phyloP scores from a whole-genome alignment of 2,888 invertebrate genomes.

The Plebejus melissa region DNA sequence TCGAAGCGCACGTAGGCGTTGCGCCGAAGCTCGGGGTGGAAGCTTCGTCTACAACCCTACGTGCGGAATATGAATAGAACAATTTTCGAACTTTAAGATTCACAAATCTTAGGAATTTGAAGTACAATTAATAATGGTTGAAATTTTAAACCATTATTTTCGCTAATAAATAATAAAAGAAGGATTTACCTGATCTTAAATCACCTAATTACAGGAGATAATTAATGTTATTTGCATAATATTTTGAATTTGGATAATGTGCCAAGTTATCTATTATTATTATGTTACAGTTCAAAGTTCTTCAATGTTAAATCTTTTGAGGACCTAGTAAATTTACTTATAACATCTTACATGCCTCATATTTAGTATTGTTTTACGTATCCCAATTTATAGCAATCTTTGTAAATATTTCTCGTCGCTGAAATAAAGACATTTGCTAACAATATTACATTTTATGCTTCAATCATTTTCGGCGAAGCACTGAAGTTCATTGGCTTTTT shows the following conservation, averaged over 20 bases:
- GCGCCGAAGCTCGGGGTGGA: conserved; percentile 6
- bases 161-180: no score
- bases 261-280: neutral
- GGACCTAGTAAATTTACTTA: neutral
- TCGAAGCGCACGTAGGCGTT: neutral
- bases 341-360: neutral
- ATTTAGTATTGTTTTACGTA: neutral
- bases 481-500: conserved; percentile 1
- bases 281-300: no score
- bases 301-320: neutral
- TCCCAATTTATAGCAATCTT: neutral
- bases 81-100: neutral
- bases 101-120: neutral
- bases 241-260: no score
- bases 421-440: neutral
- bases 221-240: neutral
- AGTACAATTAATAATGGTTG: no score
- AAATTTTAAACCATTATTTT: no score
- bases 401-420: conserved; percentile 2
- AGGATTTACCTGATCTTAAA: neutral
- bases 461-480: neutral
- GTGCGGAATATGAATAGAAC: neutral
- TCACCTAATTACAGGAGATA: neutral
- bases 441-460: conserved; percentile 3
- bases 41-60: neutral